A percentile compares a stretch with the other conserved stretches of the same genome.
Conservation (phyloP, 2,888 invertebrate species). For the Harmothoe impar region DNA sequence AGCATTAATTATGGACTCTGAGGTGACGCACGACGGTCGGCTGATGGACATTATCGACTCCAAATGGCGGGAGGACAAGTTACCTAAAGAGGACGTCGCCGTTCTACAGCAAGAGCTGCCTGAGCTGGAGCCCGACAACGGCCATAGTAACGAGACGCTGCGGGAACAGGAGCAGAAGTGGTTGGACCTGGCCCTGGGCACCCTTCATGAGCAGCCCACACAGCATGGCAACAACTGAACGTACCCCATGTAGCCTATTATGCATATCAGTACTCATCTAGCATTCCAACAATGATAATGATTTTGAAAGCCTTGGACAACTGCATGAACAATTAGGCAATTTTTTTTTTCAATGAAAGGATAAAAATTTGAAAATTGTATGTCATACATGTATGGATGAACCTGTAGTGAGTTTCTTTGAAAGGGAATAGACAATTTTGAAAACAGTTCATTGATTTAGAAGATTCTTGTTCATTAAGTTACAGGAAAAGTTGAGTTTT, state of each 20-base stretch:
- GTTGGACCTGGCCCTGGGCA: constrained; percentile 85
- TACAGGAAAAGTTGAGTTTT: too few species aligned
- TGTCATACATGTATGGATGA: too few species aligned
- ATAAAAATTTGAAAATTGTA: too few species aligned
- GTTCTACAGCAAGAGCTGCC: constrained; percentile 94
- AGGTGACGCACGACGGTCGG: constrained; percentile 89
- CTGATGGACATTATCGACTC: constrained; percentile 91
- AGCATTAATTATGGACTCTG: constrained; percentile 88
- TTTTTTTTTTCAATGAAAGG: background rate
- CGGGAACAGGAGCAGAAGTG: constrained; percentile 93
- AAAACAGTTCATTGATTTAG: background rate
- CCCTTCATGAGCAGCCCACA: constrained; percentile 74
- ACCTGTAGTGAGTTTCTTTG: too few species aligned
- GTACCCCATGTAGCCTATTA: background rate
- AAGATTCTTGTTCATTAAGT: background rate
- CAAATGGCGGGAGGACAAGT: constrained; percentile 91
- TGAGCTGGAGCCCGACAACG: constrained; percentile 96
- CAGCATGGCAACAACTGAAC: constrained; percentile 21
- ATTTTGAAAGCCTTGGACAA: too few species aligned
- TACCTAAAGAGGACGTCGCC: constrained; percentile 89
- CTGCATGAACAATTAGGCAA: too few species aligned
- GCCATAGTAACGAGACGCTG: constrained; percentile 90
- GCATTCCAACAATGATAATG: background rate
- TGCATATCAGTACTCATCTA: background rate
- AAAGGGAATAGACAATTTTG: background rate